Base-by-base conservation (phyloP, 1,140 invertebrate species). In the Drosophila navojoa region DNA sequence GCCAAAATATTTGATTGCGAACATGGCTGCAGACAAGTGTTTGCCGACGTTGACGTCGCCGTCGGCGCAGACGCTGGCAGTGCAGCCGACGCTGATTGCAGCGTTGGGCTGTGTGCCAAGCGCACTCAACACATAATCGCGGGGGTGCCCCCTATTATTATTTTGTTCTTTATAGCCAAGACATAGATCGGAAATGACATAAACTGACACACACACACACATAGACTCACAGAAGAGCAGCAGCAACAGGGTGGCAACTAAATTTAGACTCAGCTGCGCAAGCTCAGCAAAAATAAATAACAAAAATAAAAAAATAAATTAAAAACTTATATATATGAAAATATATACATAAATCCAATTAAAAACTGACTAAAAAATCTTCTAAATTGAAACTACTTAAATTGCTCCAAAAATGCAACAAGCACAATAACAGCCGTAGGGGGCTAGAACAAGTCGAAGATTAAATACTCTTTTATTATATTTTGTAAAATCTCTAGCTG, bases 371-470 rank as follows among this genome's bases (percentile, higher is more conserved):
- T 53, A 59, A 45, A 45, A 38, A 45, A 57, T 57, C 40, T 55
- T 29, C 42, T 32, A 22, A 55, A 60, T n/a, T 16, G 25, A 80
- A 58, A 35, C 32, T 50, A 79, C 49, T 54, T 63, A 62, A 45
- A 57, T 67, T 85, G 73, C 72, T 89, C 84, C 84, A 89, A 89
- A 89, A 84, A 70, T 84, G 85, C 77, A 85, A 47, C 79, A 54
- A 60, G 32, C 19, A 52, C 58, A 58, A 49, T 42, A 11, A 47
- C 29, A 40, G 10, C 10, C 32, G n/a, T 32, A 6, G 15, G 42
- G 3, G 7, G n/a, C 7, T 32, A 15, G 7, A 45, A 9, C 52
- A 35, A 19, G 29, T 11, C 29, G 52, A 54, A 10, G 0, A 32
- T 16, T 15, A 3, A 54, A 54, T 35, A 54, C 52, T 9, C 52